A percentile compares a stretch with the other conserved stretches of the same genome.
Evolutionary conservation across 2,113 vertebrate species (phyloP).

Genomic region (Phalacrocorax pelagicus): DNA sequence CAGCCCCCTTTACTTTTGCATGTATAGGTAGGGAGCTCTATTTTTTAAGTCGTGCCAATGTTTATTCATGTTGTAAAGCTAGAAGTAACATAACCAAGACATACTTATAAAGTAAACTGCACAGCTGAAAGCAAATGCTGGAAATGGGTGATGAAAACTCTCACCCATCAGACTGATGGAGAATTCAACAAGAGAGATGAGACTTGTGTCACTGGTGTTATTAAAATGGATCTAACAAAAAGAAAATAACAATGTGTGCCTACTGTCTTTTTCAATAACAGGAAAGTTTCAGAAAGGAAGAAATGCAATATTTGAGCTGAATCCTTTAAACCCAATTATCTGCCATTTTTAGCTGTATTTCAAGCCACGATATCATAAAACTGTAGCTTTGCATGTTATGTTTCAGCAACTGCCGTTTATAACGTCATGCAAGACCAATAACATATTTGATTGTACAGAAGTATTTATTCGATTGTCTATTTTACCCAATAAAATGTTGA

Average conservation of each 20-base stretch:
- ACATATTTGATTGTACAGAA: neutral
- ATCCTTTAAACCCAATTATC: neutral
- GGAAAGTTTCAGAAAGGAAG: neutral
- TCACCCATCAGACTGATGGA: neutral
- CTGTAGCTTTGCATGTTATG: neutral
- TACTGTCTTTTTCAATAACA: neutral
- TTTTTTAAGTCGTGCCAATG: neutral
- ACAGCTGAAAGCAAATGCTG: neutral
- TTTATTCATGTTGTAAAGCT: neutral
- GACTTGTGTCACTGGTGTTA: neutral
- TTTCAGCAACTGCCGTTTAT: conserved; percentile 15
- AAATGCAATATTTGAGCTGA: neutral
- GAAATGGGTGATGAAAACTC: neutral
- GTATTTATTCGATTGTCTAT: neutral
- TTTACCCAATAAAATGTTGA: neutral
- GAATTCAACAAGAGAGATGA: neutral
- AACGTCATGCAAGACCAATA: neutral
- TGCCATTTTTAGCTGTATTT: conserved; percentile 6
- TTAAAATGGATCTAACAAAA: neutral
- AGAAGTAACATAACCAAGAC: neutral
- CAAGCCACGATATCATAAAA: neutral
- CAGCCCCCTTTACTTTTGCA: neutral
- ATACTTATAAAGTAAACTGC: neutral
- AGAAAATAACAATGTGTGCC: neutral
- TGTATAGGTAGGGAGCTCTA: neutral